Conservation (phyloP, 2,797 vertebrate species). For the Mus minutoides region DNA sequence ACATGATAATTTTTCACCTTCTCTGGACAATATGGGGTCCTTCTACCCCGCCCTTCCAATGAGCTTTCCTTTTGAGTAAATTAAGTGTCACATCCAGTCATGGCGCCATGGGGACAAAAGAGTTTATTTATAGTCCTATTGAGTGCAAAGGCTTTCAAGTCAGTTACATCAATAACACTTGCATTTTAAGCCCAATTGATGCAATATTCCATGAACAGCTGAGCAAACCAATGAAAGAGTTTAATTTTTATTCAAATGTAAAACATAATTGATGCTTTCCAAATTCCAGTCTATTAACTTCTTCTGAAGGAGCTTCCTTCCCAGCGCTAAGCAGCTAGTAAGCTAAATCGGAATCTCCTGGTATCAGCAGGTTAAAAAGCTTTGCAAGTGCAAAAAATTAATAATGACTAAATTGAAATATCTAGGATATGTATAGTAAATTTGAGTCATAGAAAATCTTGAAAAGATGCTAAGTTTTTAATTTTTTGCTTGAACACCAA, state of each 20-base stretch:
- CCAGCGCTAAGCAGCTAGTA: slow-evolving; percentile 45
- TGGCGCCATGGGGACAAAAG: neutral
- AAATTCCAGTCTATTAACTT: slow-evolving; percentile 69
- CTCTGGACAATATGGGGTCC: neutral
- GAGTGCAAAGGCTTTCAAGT: slow-evolving; percentile 72
- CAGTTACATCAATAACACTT: slow-evolving; percentile 75
- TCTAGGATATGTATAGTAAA: neutral
- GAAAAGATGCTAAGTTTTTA: slow-evolving; percentile 69
- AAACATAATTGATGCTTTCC: slow-evolving; percentile 79
- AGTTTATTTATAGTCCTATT: slow-evolving; percentile 72
- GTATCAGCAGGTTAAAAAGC: slow-evolving; percentile 70
- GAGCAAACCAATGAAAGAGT: slow-evolving; percentile 82
- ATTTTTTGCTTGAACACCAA: slow-evolving; percentile 64
- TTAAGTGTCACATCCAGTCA: slow-evolving; percentile 50
- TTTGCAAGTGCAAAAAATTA: slow-evolving; percentile 71
- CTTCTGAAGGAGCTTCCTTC: slow-evolving; percentile 58
- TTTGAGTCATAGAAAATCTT: slow-evolving; percentile 66
- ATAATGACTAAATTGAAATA: slow-evolving; percentile 73
- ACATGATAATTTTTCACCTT: slow-evolving; percentile 29
- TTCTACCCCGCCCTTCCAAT: slow-evolving; percentile 35
- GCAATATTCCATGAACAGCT: slow-evolving; percentile 82
- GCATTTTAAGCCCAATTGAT: slow-evolving; percentile 77
- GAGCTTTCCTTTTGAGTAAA: neutral
- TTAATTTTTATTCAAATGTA: slow-evolving; percentile 84
- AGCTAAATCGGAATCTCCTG: slow-evolving; percentile 61